Conservation (phyloP, 2,113 vertebrate species). For the Pteropus alecto region DNA sequence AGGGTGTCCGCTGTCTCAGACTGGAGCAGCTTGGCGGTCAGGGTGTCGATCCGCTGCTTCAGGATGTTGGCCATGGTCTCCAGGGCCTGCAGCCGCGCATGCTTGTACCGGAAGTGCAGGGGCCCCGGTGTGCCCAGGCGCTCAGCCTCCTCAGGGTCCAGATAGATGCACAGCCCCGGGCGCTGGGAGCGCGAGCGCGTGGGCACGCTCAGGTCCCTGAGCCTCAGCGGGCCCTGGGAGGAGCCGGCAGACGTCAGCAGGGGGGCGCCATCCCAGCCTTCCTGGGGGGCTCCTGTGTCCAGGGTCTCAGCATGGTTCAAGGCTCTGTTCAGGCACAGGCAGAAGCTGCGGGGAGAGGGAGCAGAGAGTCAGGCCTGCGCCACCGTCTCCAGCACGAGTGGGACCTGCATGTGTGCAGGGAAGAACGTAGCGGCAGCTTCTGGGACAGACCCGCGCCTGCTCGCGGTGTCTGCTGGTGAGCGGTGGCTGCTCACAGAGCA, state of each 20-base stretch:
- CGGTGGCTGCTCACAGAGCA: accelerated
- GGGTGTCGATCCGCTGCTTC: slow-evolving; percentile 74
- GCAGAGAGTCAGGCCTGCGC: accelerated
- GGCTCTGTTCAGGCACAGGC: slow-evolving; percentile 66
- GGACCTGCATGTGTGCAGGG: accelerated
- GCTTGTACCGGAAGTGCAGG: slow-evolving; percentile 51
- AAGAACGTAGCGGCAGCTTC: accelerated
- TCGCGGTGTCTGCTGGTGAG: accelerated
- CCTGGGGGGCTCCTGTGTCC: background rate
- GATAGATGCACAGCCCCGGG: background rate
- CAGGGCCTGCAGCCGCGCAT: slow-evolving; percentile 78
- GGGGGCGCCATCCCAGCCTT: background rate
- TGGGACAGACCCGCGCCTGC: accelerated
- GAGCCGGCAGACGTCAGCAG: accelerated
- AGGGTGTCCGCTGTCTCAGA: accelerated
- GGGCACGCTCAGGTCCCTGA: background rate
- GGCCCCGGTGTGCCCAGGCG: background rate
- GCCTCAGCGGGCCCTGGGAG: slow-evolving; percentile 2
- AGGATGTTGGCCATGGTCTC: slow-evolving; percentile 75
- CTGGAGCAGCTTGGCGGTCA: slow-evolving; percentile 64
- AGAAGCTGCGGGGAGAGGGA: slow-evolving; percentile 50
- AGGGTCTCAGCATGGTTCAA: background rate
- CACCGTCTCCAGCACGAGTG: accelerated
- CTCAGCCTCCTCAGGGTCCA: background rate
- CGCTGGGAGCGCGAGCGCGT: background rate